Evolutionary conservation across 1,140 invertebrate species (phyloP), one percentile per base, ranked within the genome.

Genomic region (Tetramorium alpestre): DNA sequence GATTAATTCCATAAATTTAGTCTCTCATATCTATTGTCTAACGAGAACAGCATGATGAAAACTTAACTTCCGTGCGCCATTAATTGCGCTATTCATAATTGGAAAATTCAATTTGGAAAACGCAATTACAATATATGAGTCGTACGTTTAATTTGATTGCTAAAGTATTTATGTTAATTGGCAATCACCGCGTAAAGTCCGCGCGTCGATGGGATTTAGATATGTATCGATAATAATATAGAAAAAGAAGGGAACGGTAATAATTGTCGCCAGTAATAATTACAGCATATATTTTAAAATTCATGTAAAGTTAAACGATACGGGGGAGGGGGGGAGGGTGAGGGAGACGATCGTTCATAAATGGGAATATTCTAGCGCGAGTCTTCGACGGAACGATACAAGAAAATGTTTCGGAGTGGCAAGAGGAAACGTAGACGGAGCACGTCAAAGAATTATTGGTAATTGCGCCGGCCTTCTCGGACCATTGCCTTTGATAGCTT

Each of bases 401-500:
- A 67, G 60, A 76, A 87, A 88, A 88, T 91, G 85, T 92, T 92
- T 87, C 89, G 87, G 87, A 49, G 54, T 76, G 78, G 86, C 65
- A 89, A 86, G 89, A 93, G 91, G 88, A 93, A 91, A 91, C 90
- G 91, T 86, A 89, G 90, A 92, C 87, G 87, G 87, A 70, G 90
- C 88, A 91, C 87, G 92, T 92, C 87, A 93, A 93, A 95, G 94
- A 95, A 90, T 95, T 94, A 95, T 94, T 92, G 94, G 94, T 95
- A 95, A 95, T 95, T 94, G 94, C 92, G 82, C 87, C 86, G 89
- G 88, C 90, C 92, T 94, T 94, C 91, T 90, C 94, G 93, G 94
- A 56, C 93, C 94, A 95, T 95, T 95, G 93, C 77, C 58, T 93
- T 92, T 94, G 94, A 95, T 95, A 94, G 94, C 94, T 94, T 95